These are phyloP conservation scores for Papilio helenus DNA, from an alignment of 1,140 invertebrate species.

Conservation along the genomic window DNA sequence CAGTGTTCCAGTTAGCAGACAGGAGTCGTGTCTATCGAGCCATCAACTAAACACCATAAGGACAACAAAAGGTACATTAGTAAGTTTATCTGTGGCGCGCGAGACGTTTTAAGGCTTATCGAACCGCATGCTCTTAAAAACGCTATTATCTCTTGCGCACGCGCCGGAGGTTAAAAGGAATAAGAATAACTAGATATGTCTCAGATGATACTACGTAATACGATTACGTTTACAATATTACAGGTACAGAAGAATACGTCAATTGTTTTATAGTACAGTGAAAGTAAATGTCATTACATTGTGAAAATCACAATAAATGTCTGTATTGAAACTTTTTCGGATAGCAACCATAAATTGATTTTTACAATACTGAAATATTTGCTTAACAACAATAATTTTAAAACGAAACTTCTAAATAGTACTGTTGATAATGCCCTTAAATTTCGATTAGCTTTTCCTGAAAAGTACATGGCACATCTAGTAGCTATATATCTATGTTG, in stretches of 20 bases:
- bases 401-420: no score
- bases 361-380: no score
- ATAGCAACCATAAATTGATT: no score
- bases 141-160: conserved; percentile 65
- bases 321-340: no score
- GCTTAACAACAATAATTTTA: no score
- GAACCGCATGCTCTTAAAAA: conserved; percentile 49
- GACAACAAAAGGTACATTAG: conserved; percentile 37
- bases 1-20: conserved; percentile 1
- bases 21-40: conserved; percentile 14
- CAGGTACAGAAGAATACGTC: not conserved
- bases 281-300: not conserved
- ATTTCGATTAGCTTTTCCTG: not conserved
- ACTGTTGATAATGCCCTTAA: no score
- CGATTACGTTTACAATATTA: not conserved
- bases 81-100: conserved; percentile 48
- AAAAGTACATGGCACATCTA: conserved; percentile 43
- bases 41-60: conserved; percentile 29
- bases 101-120: conserved; percentile 67
- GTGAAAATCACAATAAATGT: no score
- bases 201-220: not conserved
- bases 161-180: conserved; percentile 45
- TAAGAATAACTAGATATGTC: conserved; percentile 45
- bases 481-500: conserved; percentile 42
- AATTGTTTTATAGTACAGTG: no score